Percentiles rank a stretch among this genome's conserved stretches.
Conservation (phyloP, 2,888 invertebrate species). For the Meghimatium bilineatum region DNA sequence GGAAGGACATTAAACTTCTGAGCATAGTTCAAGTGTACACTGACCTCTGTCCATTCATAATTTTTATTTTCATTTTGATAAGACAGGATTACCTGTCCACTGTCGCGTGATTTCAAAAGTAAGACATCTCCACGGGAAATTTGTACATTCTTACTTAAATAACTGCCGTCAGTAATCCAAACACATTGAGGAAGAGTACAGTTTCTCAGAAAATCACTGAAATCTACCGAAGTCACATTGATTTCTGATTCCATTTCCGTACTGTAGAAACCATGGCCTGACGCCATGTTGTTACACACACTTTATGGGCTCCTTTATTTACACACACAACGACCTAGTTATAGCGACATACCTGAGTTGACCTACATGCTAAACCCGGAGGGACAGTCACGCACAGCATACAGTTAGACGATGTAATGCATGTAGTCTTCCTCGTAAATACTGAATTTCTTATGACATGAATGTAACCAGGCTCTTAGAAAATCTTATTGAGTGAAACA, state of each 20-base stretch:
- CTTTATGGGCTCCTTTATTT: neutral
- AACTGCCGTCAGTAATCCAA: slow-evolving; percentile 60
- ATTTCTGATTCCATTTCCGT: slow-evolving; percentile 21
- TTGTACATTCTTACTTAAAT: slow-evolving; percentile 52
- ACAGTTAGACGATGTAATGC: too few species aligned
- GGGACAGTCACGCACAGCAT: too few species aligned
- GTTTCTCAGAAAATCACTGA: slow-evolving; percentile 58
- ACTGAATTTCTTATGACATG: too few species aligned
- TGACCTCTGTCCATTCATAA: slow-evolving; percentile 56
- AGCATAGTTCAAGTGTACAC: slow-evolving; percentile 60
- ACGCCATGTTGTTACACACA: slow-evolving; percentile 32
- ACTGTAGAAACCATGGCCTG: neutral
- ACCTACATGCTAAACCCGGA: neutral
- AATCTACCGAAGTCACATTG: neutral
- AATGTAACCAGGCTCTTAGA: too few species aligned
- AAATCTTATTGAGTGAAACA: too few species aligned
- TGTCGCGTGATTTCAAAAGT: slow-evolving; percentile 60
- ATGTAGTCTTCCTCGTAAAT: too few species aligned
- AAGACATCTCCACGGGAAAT: slow-evolving; percentile 61
- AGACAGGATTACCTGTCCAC: slow-evolving; percentile 59
- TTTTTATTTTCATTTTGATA: slow-evolving; percentile 59
- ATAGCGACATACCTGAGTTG: neutral
- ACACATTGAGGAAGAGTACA: slow-evolving; percentile 61
- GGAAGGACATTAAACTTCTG: slow-evolving; percentile 63
- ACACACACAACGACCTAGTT: neutral